Conservation (phyloP, 2,888 invertebrate species). For the Stenurella melanura region DNA sequence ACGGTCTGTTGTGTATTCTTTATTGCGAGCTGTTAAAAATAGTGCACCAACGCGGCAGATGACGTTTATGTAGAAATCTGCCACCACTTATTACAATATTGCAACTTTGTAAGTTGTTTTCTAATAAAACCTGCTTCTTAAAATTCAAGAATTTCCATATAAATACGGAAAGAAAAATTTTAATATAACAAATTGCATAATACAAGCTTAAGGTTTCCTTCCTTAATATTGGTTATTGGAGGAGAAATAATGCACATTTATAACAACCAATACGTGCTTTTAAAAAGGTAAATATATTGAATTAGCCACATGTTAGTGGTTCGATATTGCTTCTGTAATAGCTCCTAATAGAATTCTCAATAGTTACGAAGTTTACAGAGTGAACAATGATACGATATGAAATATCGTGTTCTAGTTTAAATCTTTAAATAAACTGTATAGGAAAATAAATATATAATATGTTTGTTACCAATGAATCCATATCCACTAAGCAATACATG, state of each 20-base stretch:
- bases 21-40: not conserved
- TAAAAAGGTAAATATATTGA: constrained; percentile 23
- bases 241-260: constrained; percentile 6
- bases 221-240: not conserved
- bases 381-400: not conserved
- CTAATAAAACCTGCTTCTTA: not conserved
- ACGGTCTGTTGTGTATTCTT: not conserved
- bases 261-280: constrained; percentile 15
- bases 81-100: not conserved
- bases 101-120: constrained; percentile 1
- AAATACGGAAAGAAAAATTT: constrained; percentile 3
- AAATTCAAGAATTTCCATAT: constrained; percentile 5
- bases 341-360: constrained; percentile 16
- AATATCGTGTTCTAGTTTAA: too few species aligned
- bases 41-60: not conserved
- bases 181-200: constrained; percentile 16
- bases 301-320: constrained; percentile 24
- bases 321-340: constrained; percentile 25
- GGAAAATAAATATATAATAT: too few species aligned
- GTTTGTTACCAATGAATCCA: too few species aligned
- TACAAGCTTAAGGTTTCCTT: not conserved
- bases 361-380: not conserved
- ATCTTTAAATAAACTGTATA: too few species aligned
- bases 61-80: not conserved
- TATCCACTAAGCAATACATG: too few species aligned